Evolutionary conservation across 2,113 vertebrate genomes (phyloP), one percentile per base, ranked within the genome.

Genomic region (Cnemophilus loriae): DNA sequence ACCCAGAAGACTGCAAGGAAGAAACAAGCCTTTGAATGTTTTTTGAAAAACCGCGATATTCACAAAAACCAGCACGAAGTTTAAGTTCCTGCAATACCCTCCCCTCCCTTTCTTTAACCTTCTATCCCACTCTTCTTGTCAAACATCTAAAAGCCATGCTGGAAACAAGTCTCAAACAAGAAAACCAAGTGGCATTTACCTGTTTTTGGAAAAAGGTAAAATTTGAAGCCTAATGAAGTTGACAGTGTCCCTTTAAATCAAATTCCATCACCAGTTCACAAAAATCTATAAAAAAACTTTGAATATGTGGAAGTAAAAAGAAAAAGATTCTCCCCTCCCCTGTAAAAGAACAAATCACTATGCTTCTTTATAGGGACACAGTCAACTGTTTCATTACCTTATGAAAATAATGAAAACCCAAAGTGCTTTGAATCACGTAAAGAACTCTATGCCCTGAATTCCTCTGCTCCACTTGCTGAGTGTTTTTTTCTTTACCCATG

Each of bases 251-350:
- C 81, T 96, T 94, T 91, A 94, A 89, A 95, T 73, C 78, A 91
- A 91, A 95, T 95, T 94, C 83, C 87, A 97, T 83, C 84, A 96
- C 46, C 78, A 93, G 91, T 87, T 95, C 84, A 75, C 77, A 95
- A 92, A 92, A 85, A 91, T 85, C 89, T 90, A 95, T 77, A 71
- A 92, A 64, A 81, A 77, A 91, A 46, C 84, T 96, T 80, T 9
- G 78, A 91, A 77, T 69, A 90, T 10, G 35, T 91, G 79, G 92
- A 94, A 95, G 87, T 91, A 89, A 73, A 85, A 90, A 67, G 78
- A 81, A 92, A 87, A 69, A 70, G 20, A 68, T 52, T 55, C 33
- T 33, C 41, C 63, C 27, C 32, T 26, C 24, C 28, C 7, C 42
- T 9, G 1, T 9, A 22, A 85, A 89, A 87, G 39, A 86, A 57